Base-by-base conservation (phyloP, 2,888 invertebrate genomes). In the Apodemia duryi region DNA sequence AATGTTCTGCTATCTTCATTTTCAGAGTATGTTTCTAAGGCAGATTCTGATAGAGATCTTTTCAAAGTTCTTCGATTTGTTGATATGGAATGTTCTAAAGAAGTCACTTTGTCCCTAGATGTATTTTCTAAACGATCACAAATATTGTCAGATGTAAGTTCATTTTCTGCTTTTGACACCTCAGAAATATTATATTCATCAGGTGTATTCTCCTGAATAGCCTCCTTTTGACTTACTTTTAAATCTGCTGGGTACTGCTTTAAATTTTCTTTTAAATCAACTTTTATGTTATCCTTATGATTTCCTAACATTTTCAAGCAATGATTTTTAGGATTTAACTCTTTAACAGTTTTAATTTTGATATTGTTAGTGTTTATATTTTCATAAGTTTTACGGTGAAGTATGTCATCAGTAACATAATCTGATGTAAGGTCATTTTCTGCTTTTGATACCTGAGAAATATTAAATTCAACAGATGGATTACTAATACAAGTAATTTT, bases 1-100 rank as follows among this genome's bases (percentile, higher is more conserved):
- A 65, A 62, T 35, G 54, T 29, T 61, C 66, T 61, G n/a, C 28
- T 13, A 57, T 66, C 68, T 32, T 69, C 71, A 61, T 71, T 65
- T 9, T 66, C 67, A 63, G 62, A 63, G 62, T 62, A 70, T 64
- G 54, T 61, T 62, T 81, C 75, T 72, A 90, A 74, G 60, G 83
- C 89, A 65, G 90, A 86, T 73, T 91, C 91, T 41, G 91, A 91
- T 62, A 85, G 74, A 35, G 88, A 90, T 69, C 91, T 80, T 78
- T 91, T 91, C 35, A 87, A 78, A 51, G 74, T 67, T 66, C 68
- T 71, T 32, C 73, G 51, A 6, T 51, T 61, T 60, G 21, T 51
- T 28, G 11, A 35, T 51, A 13, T 1, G 21, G 21, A 41, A 29
- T 57, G 6, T 11, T 29, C 11, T 11, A 13, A 57, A 5, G 29